These are phyloP conservation scores for Andrena minutula DNA, from an alignment of 2,888 invertebrate species.

Conservation along the genomic window DNA sequence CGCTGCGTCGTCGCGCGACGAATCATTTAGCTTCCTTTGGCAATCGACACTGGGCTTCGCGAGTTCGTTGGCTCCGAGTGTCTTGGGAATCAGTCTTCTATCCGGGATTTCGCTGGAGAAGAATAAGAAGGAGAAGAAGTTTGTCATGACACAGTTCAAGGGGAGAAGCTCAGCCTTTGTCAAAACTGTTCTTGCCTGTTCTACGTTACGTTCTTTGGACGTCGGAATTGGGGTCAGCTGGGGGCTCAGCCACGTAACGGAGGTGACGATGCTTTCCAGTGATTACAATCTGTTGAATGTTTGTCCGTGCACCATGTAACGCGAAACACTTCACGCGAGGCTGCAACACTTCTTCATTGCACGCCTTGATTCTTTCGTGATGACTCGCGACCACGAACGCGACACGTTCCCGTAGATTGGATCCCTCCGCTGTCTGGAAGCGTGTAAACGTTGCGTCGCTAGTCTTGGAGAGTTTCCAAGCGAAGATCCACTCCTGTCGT, in stretches of 20 bases:
- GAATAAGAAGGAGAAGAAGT: no score
- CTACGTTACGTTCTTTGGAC: no score
- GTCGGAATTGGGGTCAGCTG: no score
- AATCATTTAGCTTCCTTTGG: conserved; percentile 8
- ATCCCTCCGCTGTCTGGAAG: conserved; percentile 7
- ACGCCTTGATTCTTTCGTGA: conserved; percentile 33
- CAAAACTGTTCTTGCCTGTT: no score
- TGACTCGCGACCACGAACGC: conserved; percentile 33
- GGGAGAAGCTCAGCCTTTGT: no score
- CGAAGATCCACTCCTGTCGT: conserved; percentile 36
- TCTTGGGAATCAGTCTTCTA: conserved; percentile 4
- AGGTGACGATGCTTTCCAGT: no score
- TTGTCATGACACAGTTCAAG: no score
- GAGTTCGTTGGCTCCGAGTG: background rate
- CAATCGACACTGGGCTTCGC: background rate
- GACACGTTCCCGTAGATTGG: conserved; percentile 23
- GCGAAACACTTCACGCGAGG: conserved; percentile 10
- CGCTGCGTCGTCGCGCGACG: background rate
- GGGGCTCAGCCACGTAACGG: no score
- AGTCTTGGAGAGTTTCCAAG: conserved; percentile 52
- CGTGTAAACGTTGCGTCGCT: conserved; percentile 20
- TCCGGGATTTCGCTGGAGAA: background rate
- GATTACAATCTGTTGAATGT: no score
- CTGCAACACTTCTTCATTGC: conserved; percentile 25
- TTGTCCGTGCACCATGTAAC: background rate